These are phyloP conservation scores for Spicauda simplicius DNA, from an alignment of 2,888 invertebrate species.

Conservation along the genomic window DNA sequence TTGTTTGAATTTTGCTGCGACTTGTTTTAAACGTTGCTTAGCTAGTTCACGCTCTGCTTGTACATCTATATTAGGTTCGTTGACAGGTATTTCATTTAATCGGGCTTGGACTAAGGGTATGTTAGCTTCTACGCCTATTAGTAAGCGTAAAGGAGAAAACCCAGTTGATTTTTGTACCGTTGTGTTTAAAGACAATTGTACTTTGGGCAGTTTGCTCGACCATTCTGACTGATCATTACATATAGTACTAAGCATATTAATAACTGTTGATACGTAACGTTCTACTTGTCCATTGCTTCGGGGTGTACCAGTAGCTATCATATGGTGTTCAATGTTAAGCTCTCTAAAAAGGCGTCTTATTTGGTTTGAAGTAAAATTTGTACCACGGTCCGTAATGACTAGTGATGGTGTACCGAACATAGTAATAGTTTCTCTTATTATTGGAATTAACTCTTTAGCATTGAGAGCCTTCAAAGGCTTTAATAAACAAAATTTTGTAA, in stretches of 20 bases:
- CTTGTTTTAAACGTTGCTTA: background rate
- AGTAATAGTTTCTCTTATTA: slow-evolving; percentile 34
- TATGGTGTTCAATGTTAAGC: slow-evolving; percentile 39
- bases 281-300: slow-evolving; percentile 31
- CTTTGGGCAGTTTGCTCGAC: slow-evolving; percentile 42
- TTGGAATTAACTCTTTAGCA: slow-evolving; percentile 34
- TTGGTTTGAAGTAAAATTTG: slow-evolving; percentile 39
- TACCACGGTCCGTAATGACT: slow-evolving; percentile 40
- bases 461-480: slow-evolving; percentile 46
- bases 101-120: slow-evolving; percentile 33
- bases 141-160: slow-evolving; percentile 42
- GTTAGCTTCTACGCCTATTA: slow-evolving; percentile 39
- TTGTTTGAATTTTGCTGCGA: slow-evolving; percentile 7
- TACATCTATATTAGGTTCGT: background rate
- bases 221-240: slow-evolving; percentile 40
- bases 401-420: slow-evolving; percentile 40
- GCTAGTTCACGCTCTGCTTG: slow-evolving; percentile 15
- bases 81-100: slow-evolving; percentile 7
- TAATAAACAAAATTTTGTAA: slow-evolving; percentile 48
- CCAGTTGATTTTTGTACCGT: slow-evolving; percentile 46
- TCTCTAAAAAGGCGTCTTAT: slow-evolving; percentile 33
- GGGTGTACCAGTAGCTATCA: slow-evolving; percentile 41
- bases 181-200: slow-evolving; percentile 47
- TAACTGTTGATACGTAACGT: slow-evolving; percentile 39
- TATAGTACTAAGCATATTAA: slow-evolving; percentile 38